These are phyloP conservation scores for Eubasilissa splendida DNA, from an alignment of 2,888 invertebrate genomes.

Conservation along the genomic window DNA sequence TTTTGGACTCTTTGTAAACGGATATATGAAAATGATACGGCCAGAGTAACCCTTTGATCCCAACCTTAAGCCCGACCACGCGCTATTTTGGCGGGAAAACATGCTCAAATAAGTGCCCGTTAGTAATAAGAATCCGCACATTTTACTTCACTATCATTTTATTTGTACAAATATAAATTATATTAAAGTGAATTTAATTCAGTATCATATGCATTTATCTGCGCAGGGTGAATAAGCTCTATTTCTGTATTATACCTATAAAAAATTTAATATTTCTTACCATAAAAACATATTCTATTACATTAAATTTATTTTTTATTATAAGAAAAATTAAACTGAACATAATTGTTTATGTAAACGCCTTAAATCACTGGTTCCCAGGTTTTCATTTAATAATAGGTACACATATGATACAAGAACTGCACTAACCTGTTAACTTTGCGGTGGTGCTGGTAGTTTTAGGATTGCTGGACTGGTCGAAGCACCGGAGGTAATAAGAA, in stretches of 20 bases:
- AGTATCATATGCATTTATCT: too few relatives aligned
- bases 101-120: conserved; percentile 17
- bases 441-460: too few relatives aligned
- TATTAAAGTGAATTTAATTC: not conserved
- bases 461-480: too few relatives aligned
- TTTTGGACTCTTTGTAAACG: conserved; percentile 36
- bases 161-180: not conserved
- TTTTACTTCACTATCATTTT: conserved; percentile 1
- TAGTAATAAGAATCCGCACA: conserved; percentile 1
- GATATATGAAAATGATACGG: conserved; percentile 44
- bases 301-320: too few relatives aligned
- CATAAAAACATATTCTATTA: not conserved
- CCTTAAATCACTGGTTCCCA: too few relatives aligned
- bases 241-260: not conserved
- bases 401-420: too few relatives aligned
- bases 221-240: too few relatives aligned
- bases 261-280: conserved; percentile 3
- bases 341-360: too few relatives aligned
- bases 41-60: conserved; percentile 30
- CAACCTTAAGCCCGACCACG: conserved; percentile 18
- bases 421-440: too few relatives aligned
- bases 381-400: too few relatives aligned
- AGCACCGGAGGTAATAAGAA: too few relatives aligned
- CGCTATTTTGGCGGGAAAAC: conserved; percentile 18
- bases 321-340: too few relatives aligned